Conservation (phyloP, 2,888 invertebrate genomes). For the Parnassius mnemosyne region DNA sequence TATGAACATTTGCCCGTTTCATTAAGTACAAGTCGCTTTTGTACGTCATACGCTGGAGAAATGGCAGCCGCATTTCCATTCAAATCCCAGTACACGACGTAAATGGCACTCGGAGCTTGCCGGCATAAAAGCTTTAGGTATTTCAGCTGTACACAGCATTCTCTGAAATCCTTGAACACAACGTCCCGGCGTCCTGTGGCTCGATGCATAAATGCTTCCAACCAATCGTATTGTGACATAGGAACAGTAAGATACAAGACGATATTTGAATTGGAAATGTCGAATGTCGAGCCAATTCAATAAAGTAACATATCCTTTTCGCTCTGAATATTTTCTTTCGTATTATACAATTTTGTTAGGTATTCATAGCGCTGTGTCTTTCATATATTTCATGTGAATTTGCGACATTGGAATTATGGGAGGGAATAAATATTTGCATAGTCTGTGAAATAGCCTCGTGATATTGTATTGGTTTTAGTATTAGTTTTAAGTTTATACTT, state of each 20-base stretch:
- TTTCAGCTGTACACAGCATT: not conserved
- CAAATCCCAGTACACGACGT: constrained; percentile 4
- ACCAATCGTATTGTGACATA: not conserved
- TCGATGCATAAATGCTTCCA: not conserved
- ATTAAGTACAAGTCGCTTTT: not conserved
- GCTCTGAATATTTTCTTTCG: constrained; percentile 1
- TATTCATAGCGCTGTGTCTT: not conserved
- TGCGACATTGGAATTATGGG: not conserved
- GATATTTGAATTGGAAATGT: constrained; percentile 3
- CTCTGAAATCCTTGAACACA: constrained; percentile 1
- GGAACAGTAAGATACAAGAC: not conserved
- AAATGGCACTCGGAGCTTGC: constrained; percentile 8
- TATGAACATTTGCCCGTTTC: not conserved
- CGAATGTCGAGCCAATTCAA: not conserved
- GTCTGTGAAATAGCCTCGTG: not conserved
- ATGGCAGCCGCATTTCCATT: constrained; percentile 3
- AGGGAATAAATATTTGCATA: not conserved
- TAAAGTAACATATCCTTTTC: not conserved
- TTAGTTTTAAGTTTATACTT: too few species aligned
- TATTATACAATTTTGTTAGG: not conserved
- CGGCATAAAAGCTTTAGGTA: constrained; percentile 5
- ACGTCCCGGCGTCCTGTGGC: not conserved
- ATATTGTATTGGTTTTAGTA: too few species aligned
- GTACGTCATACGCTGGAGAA: not conserved
- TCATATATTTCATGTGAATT: not conserved